Base-by-base conservation (phyloP, 2,113 vertebrate species). In the Xiphophorus hellerii region DNA sequence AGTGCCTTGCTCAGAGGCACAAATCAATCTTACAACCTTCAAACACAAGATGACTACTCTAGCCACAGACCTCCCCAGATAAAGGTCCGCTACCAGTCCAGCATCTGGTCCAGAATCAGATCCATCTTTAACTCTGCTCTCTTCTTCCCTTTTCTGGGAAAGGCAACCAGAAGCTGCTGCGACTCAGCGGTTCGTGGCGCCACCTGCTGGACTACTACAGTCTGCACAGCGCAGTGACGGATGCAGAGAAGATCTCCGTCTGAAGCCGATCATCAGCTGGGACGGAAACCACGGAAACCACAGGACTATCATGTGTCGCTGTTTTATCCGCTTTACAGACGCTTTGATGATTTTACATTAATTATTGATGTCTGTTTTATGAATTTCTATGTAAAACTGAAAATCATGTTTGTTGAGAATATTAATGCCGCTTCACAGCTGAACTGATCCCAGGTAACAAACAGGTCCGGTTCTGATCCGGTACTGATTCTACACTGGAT, bases 151-250 rank as follows among this genome's bases (percentile, higher is more conserved):
- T 31, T 28, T 39, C 84, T 73, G 54, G 71, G 20, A 73, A 68
- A 99, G 97, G 97, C 67, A 95, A 98, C 92, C 85, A 89, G 17
- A 73, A 93, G 69, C 86, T 98, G 64, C 90, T 98, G 77, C 86
- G 74, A 28, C 93, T 94, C 90, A 96, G 89, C 76, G 9, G 0
- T 0, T 33, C 95, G 14, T 97, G 97, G 97, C 30, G 0, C 0
- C 73, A 88, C 0, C 93, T 98, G 29, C 67, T 97, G 51, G 12
- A 89, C 1, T 93, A 96, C 81, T 98, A 96, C 84, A 60, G 1
- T 0, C 2, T 0, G 8, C 69, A 77, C 1, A 35, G 31, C 4
- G 94, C 93, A 75, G 85, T 85, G 0, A 85, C 93, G 0, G 0
- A 68, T 0, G 96, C 94, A 3, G 22, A 74, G 14, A 76, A 82